Percentiles rank a stretch among this genome's conserved stretches.
phyloP scores from a whole-genome alignment of 2,888 invertebrate genomes.

The Pogonocherus hispidulus region DNA sequence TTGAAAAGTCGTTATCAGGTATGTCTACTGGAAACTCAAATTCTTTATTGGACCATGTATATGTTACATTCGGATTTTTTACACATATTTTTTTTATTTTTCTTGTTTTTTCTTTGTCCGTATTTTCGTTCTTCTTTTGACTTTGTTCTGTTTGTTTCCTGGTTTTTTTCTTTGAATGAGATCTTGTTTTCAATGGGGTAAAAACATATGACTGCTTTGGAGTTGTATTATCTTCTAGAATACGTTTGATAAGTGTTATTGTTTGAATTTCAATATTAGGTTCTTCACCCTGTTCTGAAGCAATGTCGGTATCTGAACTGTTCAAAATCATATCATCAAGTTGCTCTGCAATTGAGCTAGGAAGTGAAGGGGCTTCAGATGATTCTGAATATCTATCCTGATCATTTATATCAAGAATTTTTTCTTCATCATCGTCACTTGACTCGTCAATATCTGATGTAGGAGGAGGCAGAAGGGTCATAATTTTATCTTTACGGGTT shows the following conservation, averaged over 20 bases:
- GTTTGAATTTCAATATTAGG: slow-evolving; percentile 22
- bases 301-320: slow-evolving; percentile 36
- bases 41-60: slow-evolving; percentile 31
- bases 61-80: slow-evolving; percentile 28
- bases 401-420: slow-evolving; percentile 26
- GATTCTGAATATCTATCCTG: slow-evolving; percentile 28
- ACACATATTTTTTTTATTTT: slow-evolving; percentile 19
- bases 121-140: slow-evolving; percentile 9
- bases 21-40: slow-evolving; percentile 36
- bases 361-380: slow-evolving; percentile 30
- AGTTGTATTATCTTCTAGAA: slow-evolving; percentile 22
- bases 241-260: slow-evolving; percentile 32
- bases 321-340: slow-evolving; percentile 23
- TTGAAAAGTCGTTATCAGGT: slow-evolving; percentile 31
- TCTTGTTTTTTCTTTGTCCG: slow-evolving; percentile 15
- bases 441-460: slow-evolving; percentile 35
- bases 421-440: slow-evolving; percentile 33
- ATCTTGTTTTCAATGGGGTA: slow-evolving; percentile 33
- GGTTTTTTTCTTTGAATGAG: slow-evolving; percentile 28
- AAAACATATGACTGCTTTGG: slow-evolving; percentile 29
- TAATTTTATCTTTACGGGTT: slow-evolving; percentile 30
- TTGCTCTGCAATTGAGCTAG: slow-evolving; percentile 33
- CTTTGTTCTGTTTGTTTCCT: slow-evolving; percentile 27
- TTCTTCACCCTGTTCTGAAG: slow-evolving; percentile 30
- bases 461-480: slow-evolving; percentile 33